Conservation (phyloP, 2,888 invertebrate genomes). For the Acrobeloides nanus region DNA sequence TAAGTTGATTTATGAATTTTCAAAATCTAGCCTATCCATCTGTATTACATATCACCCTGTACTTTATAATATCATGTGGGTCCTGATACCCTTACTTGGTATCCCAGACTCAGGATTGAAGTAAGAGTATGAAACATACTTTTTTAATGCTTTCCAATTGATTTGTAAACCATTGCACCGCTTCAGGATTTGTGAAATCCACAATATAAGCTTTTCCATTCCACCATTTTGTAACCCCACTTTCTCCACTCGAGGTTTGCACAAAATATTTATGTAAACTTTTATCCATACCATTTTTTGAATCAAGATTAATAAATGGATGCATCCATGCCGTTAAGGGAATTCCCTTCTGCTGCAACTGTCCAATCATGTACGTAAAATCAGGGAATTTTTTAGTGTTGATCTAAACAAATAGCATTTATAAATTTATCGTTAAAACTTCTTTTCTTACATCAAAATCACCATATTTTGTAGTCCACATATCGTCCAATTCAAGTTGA, state of each 20-base stretch:
- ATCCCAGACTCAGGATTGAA: too few relatives aligned
- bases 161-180: slow-evolving; percentile 9
- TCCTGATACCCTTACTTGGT: too few relatives aligned
- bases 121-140: too few relatives aligned
- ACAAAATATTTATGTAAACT: slow-evolving; percentile 63
- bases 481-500: slow-evolving; percentile 65
- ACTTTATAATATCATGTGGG: too few relatives aligned
- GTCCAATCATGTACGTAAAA: slow-evolving; percentile 62
- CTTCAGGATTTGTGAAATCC: slow-evolving; percentile 17
- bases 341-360: slow-evolving; percentile 58
- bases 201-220: slow-evolving; percentile 73
- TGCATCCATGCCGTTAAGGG: slow-evolving; percentile 77
- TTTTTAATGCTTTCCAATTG: too few relatives aligned
- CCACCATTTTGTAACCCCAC: slow-evolving; percentile 73
- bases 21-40: too few relatives aligned
- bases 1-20: too few relatives aligned
- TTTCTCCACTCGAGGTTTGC: slow-evolving; percentile 54
- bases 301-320: slow-evolving; percentile 80
- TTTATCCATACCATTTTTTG: slow-evolving; percentile 72
- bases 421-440: too few relatives aligned
- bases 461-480: slow-evolving; percentile 80
- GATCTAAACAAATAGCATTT: slow-evolving; percentile 62
- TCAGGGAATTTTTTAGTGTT: slow-evolving; percentile 67
- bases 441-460: slow-evolving; percentile 63
- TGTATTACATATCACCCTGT: too few relatives aligned